A percentile compares a stretch with the other conserved stretches of the same genome.
These are phyloP conservation scores for Nowickia ferox DNA, from an alignment of 2,888 invertebrate species.

Conservation along the genomic window DNA sequence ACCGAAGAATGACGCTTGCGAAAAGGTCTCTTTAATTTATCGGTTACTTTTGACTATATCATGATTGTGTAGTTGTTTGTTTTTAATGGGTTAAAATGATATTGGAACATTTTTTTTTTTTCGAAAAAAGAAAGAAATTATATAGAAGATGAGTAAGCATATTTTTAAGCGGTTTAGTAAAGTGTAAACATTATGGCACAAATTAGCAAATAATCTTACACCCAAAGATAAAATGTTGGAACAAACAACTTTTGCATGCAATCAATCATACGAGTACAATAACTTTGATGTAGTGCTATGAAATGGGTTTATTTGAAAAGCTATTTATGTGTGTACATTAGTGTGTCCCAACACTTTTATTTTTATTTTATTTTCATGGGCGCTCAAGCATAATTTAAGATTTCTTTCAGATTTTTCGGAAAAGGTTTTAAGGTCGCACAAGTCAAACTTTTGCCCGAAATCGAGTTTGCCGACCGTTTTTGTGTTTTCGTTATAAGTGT, in stretches of 20 bases:
- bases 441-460: too few species aligned
- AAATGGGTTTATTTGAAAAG: slow-evolving; percentile 15
- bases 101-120: slow-evolving; percentile 26
- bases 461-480: too few species aligned
- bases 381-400: too few species aligned
- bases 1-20: slow-evolving; percentile 94
- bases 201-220: slow-evolving; percentile 52
- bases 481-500: too few species aligned
- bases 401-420: too few species aligned
- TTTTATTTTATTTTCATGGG: background rate
- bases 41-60: slow-evolving; percentile 90
- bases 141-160: slow-evolving; percentile 32
- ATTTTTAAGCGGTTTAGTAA: slow-evolving; percentile 11
- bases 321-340: slow-evolving; percentile 20
- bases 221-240: slow-evolving; percentile 55
- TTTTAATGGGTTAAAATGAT: slow-evolving; percentile 27
- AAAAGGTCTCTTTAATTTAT: slow-evolving; percentile 93
- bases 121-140: slow-evolving; percentile 40
- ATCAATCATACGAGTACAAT: slow-evolving; percentile 15
- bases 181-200: background rate
- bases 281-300: slow-evolving; percentile 13
- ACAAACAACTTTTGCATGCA: slow-evolving; percentile 60
- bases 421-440: too few species aligned
- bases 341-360: background rate
- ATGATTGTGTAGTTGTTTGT: slow-evolving; percentile 33